Conservation (phyloP, 1,140 invertebrate genomes). For the Polyergus mexicanus region DNA sequence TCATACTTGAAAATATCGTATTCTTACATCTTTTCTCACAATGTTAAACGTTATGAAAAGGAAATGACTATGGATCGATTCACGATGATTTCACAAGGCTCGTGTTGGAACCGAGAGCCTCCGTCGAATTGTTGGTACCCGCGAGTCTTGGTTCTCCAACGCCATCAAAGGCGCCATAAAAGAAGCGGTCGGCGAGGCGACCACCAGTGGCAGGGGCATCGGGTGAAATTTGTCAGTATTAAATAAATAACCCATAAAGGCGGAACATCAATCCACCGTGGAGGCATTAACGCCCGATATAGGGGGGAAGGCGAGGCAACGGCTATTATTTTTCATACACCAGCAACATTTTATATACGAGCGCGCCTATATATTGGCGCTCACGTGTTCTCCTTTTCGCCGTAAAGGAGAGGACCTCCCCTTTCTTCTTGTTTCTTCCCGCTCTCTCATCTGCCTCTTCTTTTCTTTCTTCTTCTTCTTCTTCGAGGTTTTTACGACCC, state of each 20-base stretch:
- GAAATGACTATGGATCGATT: background rate
- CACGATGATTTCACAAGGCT: background rate
- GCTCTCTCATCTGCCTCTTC: constrained; percentile 65
- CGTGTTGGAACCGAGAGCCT: constrained; percentile 28
- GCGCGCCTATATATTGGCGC: constrained; percentile 60
- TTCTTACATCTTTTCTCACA: background rate
- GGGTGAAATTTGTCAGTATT: constrained; percentile 86
- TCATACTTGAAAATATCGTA: background rate
- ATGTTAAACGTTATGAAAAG: background rate
- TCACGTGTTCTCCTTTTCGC: constrained; percentile 65
- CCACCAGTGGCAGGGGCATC: constrained; percentile 68
- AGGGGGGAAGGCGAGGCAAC: constrained; percentile 66
- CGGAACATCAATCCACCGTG: constrained; percentile 83
- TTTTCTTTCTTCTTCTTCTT: constrained; percentile 67
- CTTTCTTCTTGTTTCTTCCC: constrained; percentile 57
- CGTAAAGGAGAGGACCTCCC: constrained; percentile 70
- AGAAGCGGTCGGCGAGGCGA: constrained; percentile 71
- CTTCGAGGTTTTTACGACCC: constrained; percentile 84
- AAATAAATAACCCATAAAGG: constrained; percentile 87
- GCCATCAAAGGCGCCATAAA: constrained; percentile 83
- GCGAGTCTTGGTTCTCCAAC: constrained; percentile 69
- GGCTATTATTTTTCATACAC: constrained; percentile 86
- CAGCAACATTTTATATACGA: constrained; percentile 80
- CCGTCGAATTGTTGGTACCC: constrained; percentile 64
- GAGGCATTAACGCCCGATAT: constrained; percentile 86